Evolutionary conservation across 2,113 vertebrate genomes (phyloP), one percentile per base, ranked within the genome.

Genomic region (Rhea pennata): DNA sequence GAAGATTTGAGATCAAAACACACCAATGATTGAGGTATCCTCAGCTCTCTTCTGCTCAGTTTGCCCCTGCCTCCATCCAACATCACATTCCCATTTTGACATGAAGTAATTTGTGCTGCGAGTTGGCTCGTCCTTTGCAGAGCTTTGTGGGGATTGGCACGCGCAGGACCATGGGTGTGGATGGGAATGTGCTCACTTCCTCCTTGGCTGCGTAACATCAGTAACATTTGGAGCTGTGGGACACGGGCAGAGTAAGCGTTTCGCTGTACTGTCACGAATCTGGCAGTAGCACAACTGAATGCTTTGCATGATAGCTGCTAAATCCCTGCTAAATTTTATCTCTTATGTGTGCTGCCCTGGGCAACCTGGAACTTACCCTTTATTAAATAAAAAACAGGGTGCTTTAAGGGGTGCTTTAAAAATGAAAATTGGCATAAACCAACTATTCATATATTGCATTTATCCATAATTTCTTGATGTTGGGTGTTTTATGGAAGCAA

Each of bases 401-500:
- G 14, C 54, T 80, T 96, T 92, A 87, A 71, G 76, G 44, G 26
- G 26, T 77, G 15, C 54, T 80, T 96, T 92, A 87, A 71, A 79
- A 42, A 75, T 69, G 46, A 73, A 83, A 87, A 67, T 39, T 89
- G 61, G 39, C 67, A 31, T 1, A 16, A 92, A 48, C 26, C 42
- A 58, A 24, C 2, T 1, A 53, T 96, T 91, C 81, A 36, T 75
- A 50, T 88, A 29, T 67, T 89, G 77, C 81, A 74, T 39, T 40
- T 67, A 73, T 42, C 67, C 23, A 24, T 91, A 91, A 94, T 91
- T 91, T 95, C 64, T 85, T 79, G 40, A 85, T 58, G 78, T 84
- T 89, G 62, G 71, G 71, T 84, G 36, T 92, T 96, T 97, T 86
- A 74, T 89, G 74, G 83, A 85, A 84, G 90, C 76, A 80, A 15